Evolutionary conservation across 1,140 invertebrate species (phyloP).

Genomic region (Atta texana): DNA sequence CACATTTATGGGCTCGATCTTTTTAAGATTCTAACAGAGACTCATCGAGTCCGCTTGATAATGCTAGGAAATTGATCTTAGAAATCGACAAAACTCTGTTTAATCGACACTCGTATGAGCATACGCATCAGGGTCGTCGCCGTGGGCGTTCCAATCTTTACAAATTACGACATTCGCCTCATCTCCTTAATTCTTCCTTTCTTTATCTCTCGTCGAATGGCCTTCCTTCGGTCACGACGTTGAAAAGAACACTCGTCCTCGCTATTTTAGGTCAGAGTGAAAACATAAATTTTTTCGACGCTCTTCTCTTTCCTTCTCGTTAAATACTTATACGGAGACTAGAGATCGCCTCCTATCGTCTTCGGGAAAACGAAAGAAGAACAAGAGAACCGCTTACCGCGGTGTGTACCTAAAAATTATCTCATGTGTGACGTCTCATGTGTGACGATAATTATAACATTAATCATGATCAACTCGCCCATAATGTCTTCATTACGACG

Average conservation of each 20-base stretch:
- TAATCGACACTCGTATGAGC: constrained; percentile 58
- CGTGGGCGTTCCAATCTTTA: constrained; percentile 64
- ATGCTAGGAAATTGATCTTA: constrained; percentile 33
- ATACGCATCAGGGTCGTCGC: constrained; percentile 62
- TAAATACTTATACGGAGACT: constrained; percentile 23
- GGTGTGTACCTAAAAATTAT: constrained; percentile 46
- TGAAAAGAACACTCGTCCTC: constrained; percentile 39
- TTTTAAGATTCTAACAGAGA: not conserved
- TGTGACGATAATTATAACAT: constrained; percentile 55
- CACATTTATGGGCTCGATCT: constrained; percentile 10
- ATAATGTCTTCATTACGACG: constrained; percentile 47
- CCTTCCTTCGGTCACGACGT: not conserved
- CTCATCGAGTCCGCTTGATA: constrained; percentile 21
- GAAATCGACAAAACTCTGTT: constrained; percentile 49
- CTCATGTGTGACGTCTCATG: constrained; percentile 35
- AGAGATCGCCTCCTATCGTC: constrained; percentile 31
- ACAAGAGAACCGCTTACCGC: not conserved
- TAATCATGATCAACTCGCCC: constrained; percentile 40
- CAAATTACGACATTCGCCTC: constrained; percentile 67
- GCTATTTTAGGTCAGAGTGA: constrained; percentile 17
- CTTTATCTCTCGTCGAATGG: constrained; percentile 24
- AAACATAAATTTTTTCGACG: constrained; percentile 64
- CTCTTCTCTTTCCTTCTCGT: constrained; percentile 17
- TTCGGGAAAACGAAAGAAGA: not conserved
- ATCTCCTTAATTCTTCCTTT: constrained; percentile 47